These are phyloP conservation scores for Rhinichthys osculus DNA, from an alignment of 2,797 vertebrate species.

Conservation along the genomic window DNA sequence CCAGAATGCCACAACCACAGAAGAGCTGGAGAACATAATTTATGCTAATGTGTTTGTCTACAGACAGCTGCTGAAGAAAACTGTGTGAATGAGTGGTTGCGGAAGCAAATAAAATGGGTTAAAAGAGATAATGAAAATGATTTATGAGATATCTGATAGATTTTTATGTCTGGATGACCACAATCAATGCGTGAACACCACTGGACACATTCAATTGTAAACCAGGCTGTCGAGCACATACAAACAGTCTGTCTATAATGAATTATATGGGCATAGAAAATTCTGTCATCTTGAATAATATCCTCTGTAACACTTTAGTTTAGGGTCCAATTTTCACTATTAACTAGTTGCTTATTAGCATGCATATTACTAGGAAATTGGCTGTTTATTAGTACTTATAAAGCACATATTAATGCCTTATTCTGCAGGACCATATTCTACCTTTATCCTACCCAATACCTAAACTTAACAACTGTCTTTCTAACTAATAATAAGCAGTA, in stretches of 20 bases:
- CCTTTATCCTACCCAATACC: too few relatives aligned
- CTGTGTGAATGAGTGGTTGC: background rate
- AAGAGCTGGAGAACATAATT: constrained; percentile 4
- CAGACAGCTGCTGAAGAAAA: constrained; percentile 6
- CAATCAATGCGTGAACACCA: constrained; percentile 14
- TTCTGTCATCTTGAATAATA: background rate
- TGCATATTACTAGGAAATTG: too few relatives aligned
- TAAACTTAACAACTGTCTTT: too few relatives aligned
- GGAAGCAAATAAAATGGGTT: constrained; percentile 19
- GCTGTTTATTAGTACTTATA: too few relatives aligned
- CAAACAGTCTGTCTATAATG: background rate
- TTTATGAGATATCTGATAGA: constrained; percentile 32
- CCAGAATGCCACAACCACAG: constrained; percentile 11
- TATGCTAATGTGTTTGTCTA: background rate
- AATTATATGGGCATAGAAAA: background rate
- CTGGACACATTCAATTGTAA: background rate
- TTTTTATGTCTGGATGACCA: constrained; percentile 29
- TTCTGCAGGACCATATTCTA: too few relatives aligned
- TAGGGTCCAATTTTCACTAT: too few relatives aligned
- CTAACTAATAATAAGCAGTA: too few relatives aligned
- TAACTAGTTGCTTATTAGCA: too few relatives aligned
- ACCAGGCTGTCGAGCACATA: background rate
- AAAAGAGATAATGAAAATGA: constrained; percentile 26
- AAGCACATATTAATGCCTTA: too few relatives aligned
- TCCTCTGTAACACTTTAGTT: too few relatives aligned